A percentile compares a stretch with the other conserved stretches of the same genome.
Conservation (phyloP, 2,888 invertebrate genomes). For the Watsonalla cultraria region DNA sequence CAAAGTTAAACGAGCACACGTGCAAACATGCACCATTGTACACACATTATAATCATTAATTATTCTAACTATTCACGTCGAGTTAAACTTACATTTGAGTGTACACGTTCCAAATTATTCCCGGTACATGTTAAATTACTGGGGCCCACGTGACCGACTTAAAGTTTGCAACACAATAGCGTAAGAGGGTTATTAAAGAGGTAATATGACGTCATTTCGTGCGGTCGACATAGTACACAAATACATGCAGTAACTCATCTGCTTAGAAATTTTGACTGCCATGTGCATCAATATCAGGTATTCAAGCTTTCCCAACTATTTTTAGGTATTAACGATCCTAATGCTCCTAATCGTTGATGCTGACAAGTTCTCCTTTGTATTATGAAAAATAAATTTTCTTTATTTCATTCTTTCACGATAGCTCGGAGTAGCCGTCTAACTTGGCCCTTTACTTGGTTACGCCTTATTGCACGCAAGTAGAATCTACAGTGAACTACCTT, state of each 20-base stretch:
- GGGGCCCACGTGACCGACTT: not conserved
- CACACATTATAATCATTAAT: not conserved
- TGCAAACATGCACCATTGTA: slow-evolving; percentile 1
- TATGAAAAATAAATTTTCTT: too few relatives aligned
- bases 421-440: too few relatives aligned
- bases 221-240: not conserved
- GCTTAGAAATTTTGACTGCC: not conserved
- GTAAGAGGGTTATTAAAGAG: not conserved
- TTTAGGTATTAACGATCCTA: too few relatives aligned
- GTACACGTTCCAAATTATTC: not conserved
- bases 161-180: not conserved
- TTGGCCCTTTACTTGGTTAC: too few relatives aligned
- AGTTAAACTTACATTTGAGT: not conserved
- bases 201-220: not conserved
- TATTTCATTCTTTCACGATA: too few relatives aligned
- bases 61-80: not conserved
- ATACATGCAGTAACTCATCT: not conserved
- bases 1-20: too few relatives aligned
- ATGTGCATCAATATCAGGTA: not conserved
- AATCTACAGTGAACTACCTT: too few relatives aligned
- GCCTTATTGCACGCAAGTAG: too few relatives aligned
- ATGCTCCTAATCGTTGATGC: too few relatives aligned
- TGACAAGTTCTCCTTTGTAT: too few relatives aligned
- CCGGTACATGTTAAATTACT: not conserved
- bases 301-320: too few relatives aligned